phyloP scores from a whole-genome alignment of 2,113 vertebrate species.

The Cervus canadensis region DNA sequence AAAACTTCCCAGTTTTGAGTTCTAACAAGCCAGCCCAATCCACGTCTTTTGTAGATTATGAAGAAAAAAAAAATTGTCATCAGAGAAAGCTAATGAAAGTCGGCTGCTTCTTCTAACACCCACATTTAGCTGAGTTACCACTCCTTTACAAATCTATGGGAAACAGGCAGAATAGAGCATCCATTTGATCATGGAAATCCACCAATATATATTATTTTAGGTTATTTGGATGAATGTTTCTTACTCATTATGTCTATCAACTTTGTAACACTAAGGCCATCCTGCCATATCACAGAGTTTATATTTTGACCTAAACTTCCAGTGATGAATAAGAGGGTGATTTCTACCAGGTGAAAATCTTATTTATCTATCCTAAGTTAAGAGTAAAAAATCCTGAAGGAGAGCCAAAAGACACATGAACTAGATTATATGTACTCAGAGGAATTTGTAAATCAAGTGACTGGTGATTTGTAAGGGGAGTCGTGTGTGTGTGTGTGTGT shows the following conservation, averaged over 20 bases:
- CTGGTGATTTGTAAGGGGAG: conserved; percentile 38
- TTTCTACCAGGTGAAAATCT: conserved; percentile 62
- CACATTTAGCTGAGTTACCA: neutral
- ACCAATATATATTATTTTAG: neutral
- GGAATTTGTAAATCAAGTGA: conserved; percentile 63
- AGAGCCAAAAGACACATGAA: conserved; percentile 58
- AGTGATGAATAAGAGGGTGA: conserved; percentile 27
- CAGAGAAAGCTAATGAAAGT: neutral
- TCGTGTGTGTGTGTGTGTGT: neutral
- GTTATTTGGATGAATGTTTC: neutral
- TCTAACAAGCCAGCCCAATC: neutral
- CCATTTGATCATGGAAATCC: neutral
- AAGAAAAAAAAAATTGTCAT: neutral
- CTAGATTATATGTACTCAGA: conserved; percentile 44
- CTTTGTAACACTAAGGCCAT: neutral
- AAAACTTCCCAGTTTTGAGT: neutral
- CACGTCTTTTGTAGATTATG: neutral
- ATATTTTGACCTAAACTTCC: conserved; percentile 39
- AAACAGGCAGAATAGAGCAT: neutral
- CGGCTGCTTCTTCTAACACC: neutral
- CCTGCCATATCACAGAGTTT: conserved; percentile 13
- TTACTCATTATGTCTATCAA: neutral
- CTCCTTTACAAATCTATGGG: neutral
- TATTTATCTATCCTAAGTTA: conserved; percentile 42
- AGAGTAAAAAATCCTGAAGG: conserved; percentile 41